A percentile compares a stretch with the other conserved stretches of the same genome.
Conservation (phyloP, 2,797 vertebrate genomes). For the Gymnoscopelus microlampas region DNA sequence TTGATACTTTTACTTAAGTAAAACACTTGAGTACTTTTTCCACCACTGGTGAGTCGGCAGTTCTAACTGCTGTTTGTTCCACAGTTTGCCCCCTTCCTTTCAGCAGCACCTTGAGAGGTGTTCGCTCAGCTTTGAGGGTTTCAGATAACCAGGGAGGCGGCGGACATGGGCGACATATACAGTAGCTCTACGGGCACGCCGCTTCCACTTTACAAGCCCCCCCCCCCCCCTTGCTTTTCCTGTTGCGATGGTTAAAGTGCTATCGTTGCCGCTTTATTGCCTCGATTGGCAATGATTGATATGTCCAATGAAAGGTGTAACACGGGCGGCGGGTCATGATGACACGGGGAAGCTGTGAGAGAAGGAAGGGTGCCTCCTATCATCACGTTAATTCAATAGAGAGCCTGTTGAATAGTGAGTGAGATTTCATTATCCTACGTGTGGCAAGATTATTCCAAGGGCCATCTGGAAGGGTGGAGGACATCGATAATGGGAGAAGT, state of each 20-base stretch:
- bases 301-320: conserved; percentile 28
- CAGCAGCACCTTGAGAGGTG: too few species aligned
- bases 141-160: too few species aligned
- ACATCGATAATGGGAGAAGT: conserved; percentile 24
- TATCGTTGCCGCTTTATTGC: conserved; percentile 55
- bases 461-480: conserved; percentile 60
- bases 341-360: conserved; percentile 56
- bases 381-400: conserved; percentile 73
- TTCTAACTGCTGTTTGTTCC: too few species aligned
- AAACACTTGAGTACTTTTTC: too few species aligned
- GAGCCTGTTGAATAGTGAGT: conserved; percentile 67
- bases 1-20: too few species aligned
- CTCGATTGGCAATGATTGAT: conserved; percentile 68
- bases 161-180: too few species aligned
- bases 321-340: conserved; percentile 37
- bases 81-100: too few species aligned
- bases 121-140: too few species aligned
- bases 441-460: conserved; percentile 61
- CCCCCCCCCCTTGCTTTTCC: conserved; percentile 16
- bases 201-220: conserved; percentile 23
- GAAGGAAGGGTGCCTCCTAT: conserved; percentile 55
- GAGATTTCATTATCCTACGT: conserved; percentile 74
- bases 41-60: too few species aligned
- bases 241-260: conserved; percentile 55
- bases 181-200: too few species aligned